Conservation (phyloP, 2,797 vertebrate species). For the Dicrostonyx torquatus region DNA sequence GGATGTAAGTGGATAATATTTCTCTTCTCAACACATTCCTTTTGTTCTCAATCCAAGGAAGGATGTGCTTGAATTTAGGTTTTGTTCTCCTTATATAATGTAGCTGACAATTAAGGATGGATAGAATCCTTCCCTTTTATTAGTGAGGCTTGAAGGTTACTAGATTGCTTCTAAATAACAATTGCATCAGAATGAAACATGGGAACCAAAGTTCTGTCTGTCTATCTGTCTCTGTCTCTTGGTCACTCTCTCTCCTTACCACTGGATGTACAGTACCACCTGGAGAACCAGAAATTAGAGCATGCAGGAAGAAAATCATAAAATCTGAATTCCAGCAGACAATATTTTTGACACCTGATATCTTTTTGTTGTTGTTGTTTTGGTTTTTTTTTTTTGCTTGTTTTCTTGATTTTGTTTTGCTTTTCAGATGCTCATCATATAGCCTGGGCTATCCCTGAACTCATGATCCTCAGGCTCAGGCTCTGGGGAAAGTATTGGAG, state of each 20-base stretch:
- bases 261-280: neutral
- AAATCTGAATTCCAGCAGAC: neutral
- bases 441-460: neutral
- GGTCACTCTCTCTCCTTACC: neutral
- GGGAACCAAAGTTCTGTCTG: neutral
- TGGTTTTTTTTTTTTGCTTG: conserved; percentile 39
- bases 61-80: neutral
- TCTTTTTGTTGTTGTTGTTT: neutral
- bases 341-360: neutral
- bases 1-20: neutral
- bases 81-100: neutral
- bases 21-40: neutral
- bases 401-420: neutral
- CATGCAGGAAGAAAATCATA: neutral
- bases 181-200: neutral
- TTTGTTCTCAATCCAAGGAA: neutral
- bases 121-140: conserved; percentile 4
- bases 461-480: neutral
- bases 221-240: too few relatives aligned
- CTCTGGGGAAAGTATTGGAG: neutral
- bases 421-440: neutral
- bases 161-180: conserved; percentile 2
- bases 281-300: conserved; percentile 23
- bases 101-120: conserved; percentile 14
- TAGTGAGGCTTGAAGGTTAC: neutral